phyloP scores from a whole-genome alignment of 2,113 vertebrate species.

The Callopanchax toddi region DNA sequence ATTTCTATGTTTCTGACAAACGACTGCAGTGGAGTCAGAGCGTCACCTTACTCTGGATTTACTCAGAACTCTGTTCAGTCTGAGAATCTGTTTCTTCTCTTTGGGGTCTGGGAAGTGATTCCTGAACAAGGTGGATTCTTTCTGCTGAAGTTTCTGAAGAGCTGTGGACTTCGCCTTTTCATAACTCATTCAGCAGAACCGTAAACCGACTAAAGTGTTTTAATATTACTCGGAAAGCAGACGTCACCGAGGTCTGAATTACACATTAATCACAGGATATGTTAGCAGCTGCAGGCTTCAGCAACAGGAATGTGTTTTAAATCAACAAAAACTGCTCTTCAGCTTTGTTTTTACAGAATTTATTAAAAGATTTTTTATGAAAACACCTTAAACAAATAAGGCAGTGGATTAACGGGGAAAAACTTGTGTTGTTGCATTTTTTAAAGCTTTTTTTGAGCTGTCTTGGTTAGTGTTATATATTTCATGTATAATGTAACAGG shows the following conservation, averaged over 20 bases:
- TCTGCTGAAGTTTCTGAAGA: slow-evolving; percentile 27
- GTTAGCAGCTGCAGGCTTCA: background rate
- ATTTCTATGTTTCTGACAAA: slow-evolving; percentile 22
- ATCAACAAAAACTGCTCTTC: too few species aligned
- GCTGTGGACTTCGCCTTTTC: slow-evolving; percentile 24
- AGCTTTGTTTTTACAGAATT: too few species aligned
- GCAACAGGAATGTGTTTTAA: too few species aligned
- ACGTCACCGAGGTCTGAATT: slow-evolving; percentile 1
- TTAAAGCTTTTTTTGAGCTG: too few species aligned
- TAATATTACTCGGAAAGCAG: slow-evolving; percentile 8
- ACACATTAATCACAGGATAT: background rate
- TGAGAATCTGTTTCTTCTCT: slow-evolving; percentile 54
- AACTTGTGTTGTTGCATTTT: too few species aligned
- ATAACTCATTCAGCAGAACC: slow-evolving; percentile 13
- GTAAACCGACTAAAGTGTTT: slow-evolving; percentile 14
- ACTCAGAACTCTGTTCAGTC: slow-evolving; percentile 20
- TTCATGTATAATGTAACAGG: too few species aligned
- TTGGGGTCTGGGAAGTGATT: slow-evolving; percentile 34
- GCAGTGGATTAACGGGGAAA: too few species aligned
- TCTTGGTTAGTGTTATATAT: too few species aligned
- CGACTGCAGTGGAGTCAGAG: slow-evolving; percentile 17
- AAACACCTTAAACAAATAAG: too few species aligned
- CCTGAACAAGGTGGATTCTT: background rate
- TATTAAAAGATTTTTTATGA: too few species aligned
- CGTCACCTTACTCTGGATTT: slow-evolving; percentile 16